Conservation (phyloP, 53 echinoderm and acorn worm genomes). For the Stichopus horrens region DNA sequence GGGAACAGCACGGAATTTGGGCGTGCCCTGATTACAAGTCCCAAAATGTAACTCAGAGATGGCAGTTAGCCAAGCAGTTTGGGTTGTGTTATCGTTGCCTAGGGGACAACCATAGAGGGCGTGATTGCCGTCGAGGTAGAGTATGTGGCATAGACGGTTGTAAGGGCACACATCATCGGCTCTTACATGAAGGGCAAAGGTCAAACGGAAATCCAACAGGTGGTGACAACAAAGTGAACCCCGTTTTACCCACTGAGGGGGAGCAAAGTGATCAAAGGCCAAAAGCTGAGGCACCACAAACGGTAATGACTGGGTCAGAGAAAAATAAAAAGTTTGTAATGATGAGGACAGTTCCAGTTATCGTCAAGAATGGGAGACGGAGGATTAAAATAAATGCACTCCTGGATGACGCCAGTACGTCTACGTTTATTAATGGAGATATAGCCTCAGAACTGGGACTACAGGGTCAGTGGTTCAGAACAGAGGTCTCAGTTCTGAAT, state of each 20-base stretch:
- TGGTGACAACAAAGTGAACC: no score
- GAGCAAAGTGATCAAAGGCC: no score
- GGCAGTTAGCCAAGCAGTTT: not conserved
- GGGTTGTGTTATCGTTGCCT: conserved; percentile 5
- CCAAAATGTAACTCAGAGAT: not conserved
- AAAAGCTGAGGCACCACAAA: not conserved
- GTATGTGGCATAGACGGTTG: not conserved
- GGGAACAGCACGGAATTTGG: conserved; percentile 17
- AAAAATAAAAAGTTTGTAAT: not conserved
- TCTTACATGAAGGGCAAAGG: no score
- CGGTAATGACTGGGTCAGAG: not conserved
- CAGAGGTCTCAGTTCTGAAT: conserved; percentile 35
- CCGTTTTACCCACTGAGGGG: not conserved
- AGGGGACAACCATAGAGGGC: conserved; percentile 18
- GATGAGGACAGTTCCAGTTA: conserved; percentile 15
- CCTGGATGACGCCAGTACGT: no score
- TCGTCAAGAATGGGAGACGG: no score
- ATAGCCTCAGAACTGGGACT: no score
- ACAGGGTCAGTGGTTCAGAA: no score
- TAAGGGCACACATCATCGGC: no score
- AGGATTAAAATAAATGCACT: no score
- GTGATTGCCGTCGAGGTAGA: not conserved
- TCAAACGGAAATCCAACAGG: not conserved
- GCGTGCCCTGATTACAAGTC: not conserved
- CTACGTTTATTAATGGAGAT: no score